phyloP scores from a whole-genome alignment of 1,140 invertebrate species.

The Pogonognathellus flavescens region DNA sequence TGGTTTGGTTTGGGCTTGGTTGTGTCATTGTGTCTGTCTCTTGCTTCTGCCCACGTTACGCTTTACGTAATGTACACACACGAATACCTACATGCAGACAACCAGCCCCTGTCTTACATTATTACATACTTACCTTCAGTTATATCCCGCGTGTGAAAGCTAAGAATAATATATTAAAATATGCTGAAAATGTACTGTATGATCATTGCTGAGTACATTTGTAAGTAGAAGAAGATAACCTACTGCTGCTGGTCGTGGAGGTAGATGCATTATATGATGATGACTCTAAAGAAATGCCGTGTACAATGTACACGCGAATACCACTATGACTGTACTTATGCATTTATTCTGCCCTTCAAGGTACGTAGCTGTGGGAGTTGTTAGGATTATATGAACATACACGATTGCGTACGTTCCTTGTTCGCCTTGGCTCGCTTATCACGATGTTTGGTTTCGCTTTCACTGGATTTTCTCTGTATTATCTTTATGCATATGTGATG shows the following conservation, averaged over 20 bases:
- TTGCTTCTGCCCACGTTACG: background rate
- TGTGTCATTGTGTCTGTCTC: conserved; percentile 29
- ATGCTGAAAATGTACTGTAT: too few species aligned
- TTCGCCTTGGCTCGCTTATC: too few species aligned
- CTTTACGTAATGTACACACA: background rate
- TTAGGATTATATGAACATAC: background rate
- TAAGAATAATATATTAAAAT: too few species aligned
- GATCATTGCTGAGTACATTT: too few species aligned
- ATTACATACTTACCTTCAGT: conserved; percentile 13
- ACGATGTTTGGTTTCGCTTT: too few species aligned
- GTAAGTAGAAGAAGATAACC: too few species aligned
- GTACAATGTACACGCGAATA: background rate
- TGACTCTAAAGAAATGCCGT: background rate
- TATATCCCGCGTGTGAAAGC: too few species aligned
- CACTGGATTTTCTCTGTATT: too few species aligned
- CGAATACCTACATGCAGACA: background rate
- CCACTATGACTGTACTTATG: background rate
- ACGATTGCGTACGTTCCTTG: too few species aligned
- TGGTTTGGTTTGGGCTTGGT: background rate
- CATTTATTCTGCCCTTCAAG: conserved; percentile 17
- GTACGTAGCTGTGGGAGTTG: background rate
- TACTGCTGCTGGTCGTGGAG: too few species aligned
- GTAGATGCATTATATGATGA: too few species aligned
- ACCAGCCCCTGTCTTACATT: background rate
- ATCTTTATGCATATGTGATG: too few species aligned